phyloP scores from a whole-genome alignment of 2,113 vertebrate genomes.

The Indicator indicator region DNA sequence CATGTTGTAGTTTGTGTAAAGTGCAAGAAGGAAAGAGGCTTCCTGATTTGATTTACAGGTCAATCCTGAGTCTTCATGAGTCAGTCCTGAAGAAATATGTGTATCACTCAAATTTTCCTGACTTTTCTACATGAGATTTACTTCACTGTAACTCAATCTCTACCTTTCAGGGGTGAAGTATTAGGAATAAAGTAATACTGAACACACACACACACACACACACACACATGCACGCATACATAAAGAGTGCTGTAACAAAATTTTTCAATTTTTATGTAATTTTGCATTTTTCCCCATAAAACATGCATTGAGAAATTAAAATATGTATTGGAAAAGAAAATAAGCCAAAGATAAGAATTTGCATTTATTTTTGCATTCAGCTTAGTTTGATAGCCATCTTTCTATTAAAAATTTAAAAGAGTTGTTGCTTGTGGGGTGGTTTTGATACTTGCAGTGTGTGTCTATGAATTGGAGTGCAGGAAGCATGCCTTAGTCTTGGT shows the following conservation, averaged over 20 bases:
- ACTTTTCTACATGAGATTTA: neutral
- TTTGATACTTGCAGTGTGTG: neutral
- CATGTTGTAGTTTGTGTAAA: neutral
- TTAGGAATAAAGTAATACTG: neutral
- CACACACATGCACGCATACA: too few species aligned
- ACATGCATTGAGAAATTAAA: neutral
- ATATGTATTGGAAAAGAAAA: neutral
- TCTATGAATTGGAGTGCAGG: neutral
- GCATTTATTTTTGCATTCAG: neutral
- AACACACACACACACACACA: neutral
- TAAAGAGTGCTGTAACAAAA: fast-evolving
- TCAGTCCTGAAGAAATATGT: neutral
- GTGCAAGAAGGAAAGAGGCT: neutral
- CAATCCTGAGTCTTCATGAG: neutral
- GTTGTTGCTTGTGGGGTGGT: fast-evolving
- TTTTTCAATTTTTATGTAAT: neutral
- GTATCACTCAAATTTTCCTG: neutral
- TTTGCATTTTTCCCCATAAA: neutral
- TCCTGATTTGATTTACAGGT: neutral
- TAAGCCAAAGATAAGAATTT: neutral
- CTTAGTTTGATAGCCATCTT: neutral
- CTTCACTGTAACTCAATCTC: neutral
- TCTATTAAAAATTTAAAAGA: neutral
- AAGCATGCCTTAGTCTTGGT: neutral
- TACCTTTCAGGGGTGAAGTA: neutral